These are phyloP conservation scores for Zaprionus africanus DNA, from an alignment of 1,140 invertebrate species.

Conservation along the genomic window DNA sequence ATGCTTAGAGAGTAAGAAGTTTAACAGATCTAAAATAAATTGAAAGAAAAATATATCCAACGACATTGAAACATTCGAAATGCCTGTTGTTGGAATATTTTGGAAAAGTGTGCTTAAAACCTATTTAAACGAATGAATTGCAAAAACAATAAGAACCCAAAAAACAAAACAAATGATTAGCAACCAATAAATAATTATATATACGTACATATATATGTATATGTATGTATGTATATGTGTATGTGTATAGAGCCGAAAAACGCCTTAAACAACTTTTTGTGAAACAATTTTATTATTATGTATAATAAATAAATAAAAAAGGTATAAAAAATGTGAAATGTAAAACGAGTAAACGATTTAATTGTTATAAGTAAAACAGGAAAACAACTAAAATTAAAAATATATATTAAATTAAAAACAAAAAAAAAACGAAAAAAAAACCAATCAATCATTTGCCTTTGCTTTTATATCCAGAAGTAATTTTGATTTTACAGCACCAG, in stretches of 20 bases:
- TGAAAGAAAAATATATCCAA: conserved; percentile 35
- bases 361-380: conserved; percentile 74
- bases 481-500: conserved; percentile 31
- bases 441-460: conserved; percentile 10
- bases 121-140: conserved; percentile 28
- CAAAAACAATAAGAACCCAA: conserved; percentile 36
- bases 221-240: conserved; percentile 53
- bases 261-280: conserved; percentile 77
- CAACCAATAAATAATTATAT: conserved; percentile 51
- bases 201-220: conserved; percentile 59
- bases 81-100: conserved; percentile 70
- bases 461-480: conserved; percentile 10
- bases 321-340: conserved; percentile 55
- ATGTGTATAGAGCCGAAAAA: conserved; percentile 76
- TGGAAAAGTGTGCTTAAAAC: conserved; percentile 78
- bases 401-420: conserved; percentile 65
- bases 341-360: conserved; percentile 77
- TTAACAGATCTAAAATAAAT: conserved; percentile 55
- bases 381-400: conserved; percentile 67
- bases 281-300: conserved; percentile 73
- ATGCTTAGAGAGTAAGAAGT: conserved; percentile 52
- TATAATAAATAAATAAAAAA: conserved; percentile 47
- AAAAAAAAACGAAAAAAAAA: conserved; percentile 40
- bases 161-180: conserved; percentile 48
- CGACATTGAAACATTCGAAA: conserved; percentile 64